Conservation (phyloP, 1,140 invertebrate species). For the Manduca sexta region DNA sequence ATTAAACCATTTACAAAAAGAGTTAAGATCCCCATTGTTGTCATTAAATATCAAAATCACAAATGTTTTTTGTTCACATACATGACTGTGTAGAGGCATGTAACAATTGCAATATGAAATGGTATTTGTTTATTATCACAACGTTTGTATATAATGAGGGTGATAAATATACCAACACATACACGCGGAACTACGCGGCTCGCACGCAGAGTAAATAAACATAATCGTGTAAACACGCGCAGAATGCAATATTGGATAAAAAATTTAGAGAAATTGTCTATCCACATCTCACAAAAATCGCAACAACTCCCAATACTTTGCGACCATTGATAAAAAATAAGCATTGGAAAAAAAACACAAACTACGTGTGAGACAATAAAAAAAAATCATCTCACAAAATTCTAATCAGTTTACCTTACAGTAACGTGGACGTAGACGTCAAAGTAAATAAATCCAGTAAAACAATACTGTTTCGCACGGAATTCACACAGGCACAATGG, state of each 20-base stretch:
- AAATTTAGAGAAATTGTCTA: no score
- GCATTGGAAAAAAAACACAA: background rate
- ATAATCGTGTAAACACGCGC: constrained; percentile 61
- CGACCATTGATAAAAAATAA: constrained; percentile 12
- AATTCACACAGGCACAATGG: constrained; percentile 56
- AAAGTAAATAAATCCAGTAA: constrained; percentile 39
- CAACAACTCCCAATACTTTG: constrained; percentile 2
- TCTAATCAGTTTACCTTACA: constrained; percentile 25
- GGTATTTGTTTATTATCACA: no score
- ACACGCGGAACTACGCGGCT: constrained; percentile 22
- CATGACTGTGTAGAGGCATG: no score
- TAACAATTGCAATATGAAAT: no score
- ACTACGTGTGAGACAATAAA: background rate
- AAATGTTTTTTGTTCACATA: no score
- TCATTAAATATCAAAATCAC: no score
- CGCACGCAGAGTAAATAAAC: constrained; percentile 58
- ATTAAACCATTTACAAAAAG: no score
- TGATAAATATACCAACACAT: constrained; percentile 19
- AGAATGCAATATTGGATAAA: constrained; percentile 14
- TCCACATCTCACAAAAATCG: no score
- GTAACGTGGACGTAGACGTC: constrained; percentile 24
- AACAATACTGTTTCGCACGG: constrained; percentile 44
- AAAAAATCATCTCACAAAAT: constrained; percentile 10
- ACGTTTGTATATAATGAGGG: background rate
- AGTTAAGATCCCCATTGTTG: no score